Base-by-base conservation (phyloP, 53 echinoderm and acorn worm genomes). In the Luidia sarsii region DNA sequence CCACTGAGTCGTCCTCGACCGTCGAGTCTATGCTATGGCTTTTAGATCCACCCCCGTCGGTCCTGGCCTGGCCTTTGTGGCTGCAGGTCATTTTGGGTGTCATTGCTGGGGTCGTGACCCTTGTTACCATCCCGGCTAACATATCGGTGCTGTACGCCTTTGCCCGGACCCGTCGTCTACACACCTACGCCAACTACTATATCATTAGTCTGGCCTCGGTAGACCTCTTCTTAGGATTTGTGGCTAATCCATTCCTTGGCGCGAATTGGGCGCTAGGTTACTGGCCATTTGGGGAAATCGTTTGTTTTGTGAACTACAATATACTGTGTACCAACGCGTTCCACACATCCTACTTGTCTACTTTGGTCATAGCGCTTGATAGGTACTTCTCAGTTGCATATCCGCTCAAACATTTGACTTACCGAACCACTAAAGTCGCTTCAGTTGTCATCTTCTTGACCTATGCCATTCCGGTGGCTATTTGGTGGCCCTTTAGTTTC, bases 91-190 rank as follows among this genome's bases (percentile, higher is more conserved):
- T 37, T n/a, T 64, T 64, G 10, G 64, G 64, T 64, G 19, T 64
- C 34, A 34, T 64, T 35, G 64, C 64, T 7, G 35, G 28, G 8
- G 19, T 16, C 37, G 64, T 35, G 34, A 37, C 38, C 16, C 35
- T 64, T 6, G 64, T 35, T n/a, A 64, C 64, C 11, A 7, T 64
- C 0, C 37, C 36, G 14, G 64, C 35, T 33, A 64, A 64, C 64
- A 2, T 22, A n/a, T 64, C 64, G 10, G 64, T 64, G n/a, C 28
- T 64, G 18, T 34, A 5, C n/a, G 64, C 64, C 64, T 64, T 64
- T 28, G 64, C 36, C n/a, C 64, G 38, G 64, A 35, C 64, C 35
- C 64, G 64, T n/a, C 35, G 64, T 2, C 64, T 64, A 11, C 64
- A 37, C 64, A 64, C 64, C 35, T 64, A 64, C 37, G 16, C 35